Evolutionary conservation across 2,888 invertebrate genomes (phyloP), one percentile per base, ranked within the genome.

Genomic region (Drosophila buzzatii): DNA sequence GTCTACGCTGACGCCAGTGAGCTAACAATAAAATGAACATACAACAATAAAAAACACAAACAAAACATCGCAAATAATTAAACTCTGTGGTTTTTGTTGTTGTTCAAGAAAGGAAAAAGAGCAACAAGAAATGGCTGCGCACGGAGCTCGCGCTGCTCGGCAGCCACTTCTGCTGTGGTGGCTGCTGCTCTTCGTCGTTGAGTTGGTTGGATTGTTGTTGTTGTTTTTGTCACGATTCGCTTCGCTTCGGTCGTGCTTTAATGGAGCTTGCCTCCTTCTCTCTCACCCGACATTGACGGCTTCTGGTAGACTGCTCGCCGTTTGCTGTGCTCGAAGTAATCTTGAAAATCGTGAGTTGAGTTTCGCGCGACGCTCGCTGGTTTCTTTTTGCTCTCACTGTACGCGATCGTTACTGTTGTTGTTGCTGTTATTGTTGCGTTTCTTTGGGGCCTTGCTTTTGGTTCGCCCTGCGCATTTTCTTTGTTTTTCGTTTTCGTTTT

Each of bases 341-440:
- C 83, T 89, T 85, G 73, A 82, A 82, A 89, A 89, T 89, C 84
- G 89, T 89, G 88, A 85, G 79, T 82, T 85, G 65, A 74, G 88
- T 85, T 85, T 82, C 42, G 85, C 63, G 70, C 67, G 56, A 41
- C 67, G 67, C 35, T 59, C 59, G 67, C 49, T 82, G 62, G 66
- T 79, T 73, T 79, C 67, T 70, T 73, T 81, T 64, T 60, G 55
- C 74, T 69, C 65, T 61, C 71, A 57, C 63, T 70, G 56, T 59
- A 18, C 60, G 70, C 74, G 71, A 65, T 59, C 42, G 41, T 37
- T 59, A 33, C 10, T 56, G 41, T 39, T 41, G 33, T 52, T 49
- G 44, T 42, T 71, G 31, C 9, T n/a, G 33, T 35, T 56, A 35
- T 39, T 37, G 58, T 51, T 35, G 44, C 31, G 59, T 65, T 42